A percentile compares a stretch with the other conserved stretches of the same genome.
These are phyloP conservation scores for Spodoptera litura DNA, from an alignment of 1,140 invertebrate genomes.

Conservation along the genomic window DNA sequence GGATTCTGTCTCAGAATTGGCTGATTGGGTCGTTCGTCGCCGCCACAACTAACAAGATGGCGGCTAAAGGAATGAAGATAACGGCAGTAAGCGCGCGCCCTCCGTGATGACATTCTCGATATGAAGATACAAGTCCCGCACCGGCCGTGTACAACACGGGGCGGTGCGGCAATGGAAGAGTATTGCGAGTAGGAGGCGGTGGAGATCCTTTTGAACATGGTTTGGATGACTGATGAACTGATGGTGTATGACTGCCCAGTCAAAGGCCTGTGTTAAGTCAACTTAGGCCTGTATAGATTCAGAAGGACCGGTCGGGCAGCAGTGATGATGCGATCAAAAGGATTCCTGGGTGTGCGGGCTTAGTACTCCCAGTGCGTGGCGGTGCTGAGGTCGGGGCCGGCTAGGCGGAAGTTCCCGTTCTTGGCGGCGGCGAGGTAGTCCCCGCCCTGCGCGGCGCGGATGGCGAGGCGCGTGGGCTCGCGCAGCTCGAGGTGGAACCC, in stretches of 20 bases:
- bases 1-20: conserved; percentile 70
- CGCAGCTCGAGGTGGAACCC: conserved; percentile 97
- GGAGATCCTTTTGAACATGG: conserved; percentile 57
- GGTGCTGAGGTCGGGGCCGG: conserved; percentile 91
- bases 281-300: not conserved
- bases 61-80: conserved; percentile 55
- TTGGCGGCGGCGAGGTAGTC: conserved; percentile 96
- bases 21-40: conserved; percentile 75
- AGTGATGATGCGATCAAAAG: conserved; percentile 4
- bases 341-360: conserved; percentile 56
- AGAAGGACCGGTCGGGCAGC: not conserved
- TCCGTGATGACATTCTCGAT: conserved; percentile 49
- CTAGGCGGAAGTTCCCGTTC: conserved; percentile 96
- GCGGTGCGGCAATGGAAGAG: conserved; percentile 62
- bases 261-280: not conserved
- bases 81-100: conserved; percentile 62
- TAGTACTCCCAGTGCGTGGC: conserved; percentile 98
- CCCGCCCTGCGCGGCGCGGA: conserved; percentile 91
- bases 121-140: conserved; percentile 62
- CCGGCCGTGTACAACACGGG: conserved; percentile 50
- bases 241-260: not conserved
- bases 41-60: conserved; percentile 68
- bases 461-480: conserved; percentile 96
- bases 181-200: conserved; percentile 59
- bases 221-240: not conserved